A percentile compares a stretch with the other conserved stretches of the same genome.
phyloP scores from a whole-genome alignment of 2,113 vertebrate genomes.

The Carassius gibelio region DNA sequence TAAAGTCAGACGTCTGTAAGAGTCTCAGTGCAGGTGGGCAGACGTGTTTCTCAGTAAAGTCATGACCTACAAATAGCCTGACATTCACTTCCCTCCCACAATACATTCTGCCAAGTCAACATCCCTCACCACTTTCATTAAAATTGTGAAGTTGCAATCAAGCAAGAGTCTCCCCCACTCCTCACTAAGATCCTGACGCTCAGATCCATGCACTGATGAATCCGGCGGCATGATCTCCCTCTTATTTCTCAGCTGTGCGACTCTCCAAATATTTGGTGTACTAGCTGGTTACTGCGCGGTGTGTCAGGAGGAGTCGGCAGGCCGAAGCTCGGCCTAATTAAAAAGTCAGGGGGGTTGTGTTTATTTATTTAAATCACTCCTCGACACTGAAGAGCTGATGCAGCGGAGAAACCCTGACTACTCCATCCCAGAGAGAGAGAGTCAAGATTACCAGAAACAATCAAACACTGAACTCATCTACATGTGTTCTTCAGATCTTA shows the following conservation, averaged over 20 bases:
- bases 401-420: slow-evolving; percentile 59
- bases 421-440: slow-evolving; percentile 55
- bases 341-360: slow-evolving; percentile 67
- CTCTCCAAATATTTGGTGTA: slow-evolving; percentile 77
- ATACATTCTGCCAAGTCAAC: slow-evolving; percentile 55
- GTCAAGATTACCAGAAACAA: neutral
- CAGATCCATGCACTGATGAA: slow-evolving; percentile 35
- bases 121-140: slow-evolving; percentile 45
- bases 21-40: slow-evolving; percentile 52
- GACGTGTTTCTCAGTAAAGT: slow-evolving; percentile 55
- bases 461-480: neutral
- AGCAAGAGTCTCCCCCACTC: slow-evolving; percentile 28
- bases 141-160: slow-evolving; percentile 52
- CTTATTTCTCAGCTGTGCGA: slow-evolving; percentile 65
- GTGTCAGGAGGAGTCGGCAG: slow-evolving; percentile 68
- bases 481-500: neutral
- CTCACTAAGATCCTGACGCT: neutral
- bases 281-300: slow-evolving; percentile 74
- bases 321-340: slow-evolving; percentile 74
- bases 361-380: slow-evolving; percentile 79
- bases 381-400: slow-evolving; percentile 71
- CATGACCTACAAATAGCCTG: slow-evolving; percentile 50
- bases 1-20: neutral
- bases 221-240: slow-evolving; percentile 34
- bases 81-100: slow-evolving; percentile 35